Evolutionary conservation across 2,113 vertebrate genomes (phyloP).

Genomic region (Chaetops frenatus): DNA sequence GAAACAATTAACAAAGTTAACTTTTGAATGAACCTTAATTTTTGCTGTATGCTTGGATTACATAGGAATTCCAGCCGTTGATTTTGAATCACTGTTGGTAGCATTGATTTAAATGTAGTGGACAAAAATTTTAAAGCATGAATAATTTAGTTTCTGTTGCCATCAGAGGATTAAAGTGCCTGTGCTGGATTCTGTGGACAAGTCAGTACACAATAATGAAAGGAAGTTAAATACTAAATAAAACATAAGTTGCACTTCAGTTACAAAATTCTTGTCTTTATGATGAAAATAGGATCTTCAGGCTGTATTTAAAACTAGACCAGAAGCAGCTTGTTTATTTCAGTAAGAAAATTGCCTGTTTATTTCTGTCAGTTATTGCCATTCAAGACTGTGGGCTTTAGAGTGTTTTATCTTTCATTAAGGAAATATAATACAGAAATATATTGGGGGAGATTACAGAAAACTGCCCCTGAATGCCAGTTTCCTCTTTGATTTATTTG

Average conservation of each 20-base stretch:
- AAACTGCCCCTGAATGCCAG: neutral
- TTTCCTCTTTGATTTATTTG: neutral
- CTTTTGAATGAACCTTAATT: neutral
- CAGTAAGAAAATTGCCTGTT: neutral
- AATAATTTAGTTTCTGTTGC: conserved; percentile 42
- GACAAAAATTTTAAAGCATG: conserved; percentile 33
- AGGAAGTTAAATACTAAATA: conserved; percentile 60
- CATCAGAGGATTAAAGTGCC: conserved; percentile 29
- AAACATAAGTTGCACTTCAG: conserved; percentile 37
- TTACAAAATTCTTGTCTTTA: conserved; percentile 33
- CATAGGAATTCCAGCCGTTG: neutral
- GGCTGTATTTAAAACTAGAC: conserved; percentile 16
- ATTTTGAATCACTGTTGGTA: conserved; percentile 38
- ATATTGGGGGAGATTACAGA: neutral
- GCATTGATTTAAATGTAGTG: conserved; percentile 50
- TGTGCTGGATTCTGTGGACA: conserved; percentile 31
- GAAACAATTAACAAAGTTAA: neutral
- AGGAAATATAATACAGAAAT: neutral
- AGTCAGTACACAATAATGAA: conserved; percentile 36
- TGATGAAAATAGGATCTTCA: conserved; percentile 17
- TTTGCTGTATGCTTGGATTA: neutral
- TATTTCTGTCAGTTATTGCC: neutral
- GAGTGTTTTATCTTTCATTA: neutral
- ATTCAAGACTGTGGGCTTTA: neutral
- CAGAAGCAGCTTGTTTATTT: neutral